Conservation (phyloP, 2,888 invertebrate species). For the Megamerina dolium region DNA sequence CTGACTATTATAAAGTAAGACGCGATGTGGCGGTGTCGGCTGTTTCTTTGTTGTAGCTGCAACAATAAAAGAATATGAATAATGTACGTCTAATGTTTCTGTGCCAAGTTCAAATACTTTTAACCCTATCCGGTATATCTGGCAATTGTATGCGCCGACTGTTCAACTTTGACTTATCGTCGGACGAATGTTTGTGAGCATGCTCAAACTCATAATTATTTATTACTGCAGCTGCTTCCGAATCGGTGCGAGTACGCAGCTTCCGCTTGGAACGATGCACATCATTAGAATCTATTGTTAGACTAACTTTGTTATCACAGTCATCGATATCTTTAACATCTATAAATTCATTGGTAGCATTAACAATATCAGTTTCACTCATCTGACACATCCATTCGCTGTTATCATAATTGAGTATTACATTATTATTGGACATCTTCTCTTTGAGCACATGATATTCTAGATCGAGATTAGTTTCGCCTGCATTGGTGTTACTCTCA, state of each 20-base stretch:
- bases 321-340: constrained; percentile 20
- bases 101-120: no score
- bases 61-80: no score
- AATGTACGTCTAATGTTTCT: no score
- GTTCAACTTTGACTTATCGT: no score
- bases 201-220: constrained; percentile 19
- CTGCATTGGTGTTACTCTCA: no score
- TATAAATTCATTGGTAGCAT: constrained; percentile 18
- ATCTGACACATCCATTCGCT: constrained; percentile 29
- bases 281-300: constrained; percentile 19
- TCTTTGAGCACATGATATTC: constrained; percentile 27
- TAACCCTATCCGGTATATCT: no score
- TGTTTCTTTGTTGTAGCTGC: constrained; percentile 10
- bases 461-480: no score
- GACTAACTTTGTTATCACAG: constrained; percentile 7
- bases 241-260: constrained; percentile 29
- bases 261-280: constrained; percentile 24
- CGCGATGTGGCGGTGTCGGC: constrained; percentile 36
- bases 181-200: no score
- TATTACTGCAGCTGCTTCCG: constrained; percentile 13
- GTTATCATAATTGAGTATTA: constrained; percentile 20
- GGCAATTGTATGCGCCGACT: no score
- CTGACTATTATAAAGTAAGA: constrained; percentile 41
- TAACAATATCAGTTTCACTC: constrained; percentile 13
- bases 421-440: constrained; percentile 25